Evolutionary conservation across 2,113 vertebrate species (phyloP).

Genomic region (Lasiurus borealis): DNA sequence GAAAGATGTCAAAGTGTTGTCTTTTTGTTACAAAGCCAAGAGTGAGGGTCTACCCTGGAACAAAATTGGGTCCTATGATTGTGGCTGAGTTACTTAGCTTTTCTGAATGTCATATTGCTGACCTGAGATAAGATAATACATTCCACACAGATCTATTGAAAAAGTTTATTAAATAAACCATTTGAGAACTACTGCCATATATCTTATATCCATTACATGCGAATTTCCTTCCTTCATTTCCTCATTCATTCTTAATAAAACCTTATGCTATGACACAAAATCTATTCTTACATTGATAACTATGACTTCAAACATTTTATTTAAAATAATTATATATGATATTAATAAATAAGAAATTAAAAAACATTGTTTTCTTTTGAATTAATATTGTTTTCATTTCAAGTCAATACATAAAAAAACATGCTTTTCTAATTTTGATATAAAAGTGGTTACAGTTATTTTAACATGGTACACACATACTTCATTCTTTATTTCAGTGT

Average conservation of each 20-base stretch:
- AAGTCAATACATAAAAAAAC: not conserved
- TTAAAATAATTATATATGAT: not conserved
- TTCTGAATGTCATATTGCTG: not conserved
- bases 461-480: not conserved
- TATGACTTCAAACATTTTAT: not conserved
- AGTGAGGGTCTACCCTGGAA: not conserved
- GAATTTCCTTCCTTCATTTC: not conserved
- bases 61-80: not conserved
- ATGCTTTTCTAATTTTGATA: not conserved
- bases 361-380: not conserved
- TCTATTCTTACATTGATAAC: slow-evolving; percentile 14
- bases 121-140: not conserved
- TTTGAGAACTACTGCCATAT: not conserved
- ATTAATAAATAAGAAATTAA: not conserved
- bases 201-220: not conserved
- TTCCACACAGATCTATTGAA: not conserved
- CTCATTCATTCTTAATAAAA: not conserved
- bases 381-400: not conserved
- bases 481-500: not conserved
- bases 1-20: not conserved
- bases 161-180: not conserved
- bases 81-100: not conserved
- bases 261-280: not conserved
- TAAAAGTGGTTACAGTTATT: not conserved
- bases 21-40: not conserved